Evolutionary conservation across 2,797 vertebrate genomes (phyloP).

Genomic region (Argyrosomus regius): DNA sequence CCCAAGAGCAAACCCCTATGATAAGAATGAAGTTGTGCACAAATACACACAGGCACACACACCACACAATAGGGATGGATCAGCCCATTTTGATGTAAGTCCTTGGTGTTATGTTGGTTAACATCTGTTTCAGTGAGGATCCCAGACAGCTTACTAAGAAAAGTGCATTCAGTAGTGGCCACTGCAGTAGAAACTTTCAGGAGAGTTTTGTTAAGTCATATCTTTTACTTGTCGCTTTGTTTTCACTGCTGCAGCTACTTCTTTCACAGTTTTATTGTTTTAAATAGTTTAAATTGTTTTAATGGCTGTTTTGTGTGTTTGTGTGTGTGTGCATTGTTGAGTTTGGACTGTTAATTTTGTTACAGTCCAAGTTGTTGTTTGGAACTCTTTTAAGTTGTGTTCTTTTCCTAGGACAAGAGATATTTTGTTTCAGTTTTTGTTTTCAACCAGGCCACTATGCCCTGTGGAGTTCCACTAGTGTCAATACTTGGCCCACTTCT

Average conservation of each 20-base stretch:
- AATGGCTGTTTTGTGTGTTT: neutral
- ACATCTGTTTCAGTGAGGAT: conserved; percentile 72
- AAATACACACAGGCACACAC: neutral
- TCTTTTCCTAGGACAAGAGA: neutral
- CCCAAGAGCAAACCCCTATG: conserved; percentile 7
- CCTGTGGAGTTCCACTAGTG: neutral
- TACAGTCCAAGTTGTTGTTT: no score
- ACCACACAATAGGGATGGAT: conserved; percentile 50
- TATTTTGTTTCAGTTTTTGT: neutral
- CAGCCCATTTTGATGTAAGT: conserved; percentile 45
- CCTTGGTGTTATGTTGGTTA: conserved; percentile 50
- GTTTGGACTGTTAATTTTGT: neutral
- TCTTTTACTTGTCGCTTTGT: neutral
- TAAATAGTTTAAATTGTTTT: neutral
- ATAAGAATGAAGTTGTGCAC: conserved; percentile 22
- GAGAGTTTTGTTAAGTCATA: conserved; percentile 9
- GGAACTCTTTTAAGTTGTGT: neutral
- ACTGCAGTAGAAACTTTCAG: conserved; percentile 86
- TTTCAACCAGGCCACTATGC: neutral
- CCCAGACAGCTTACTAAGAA: conserved; percentile 75
- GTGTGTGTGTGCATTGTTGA: neutral
- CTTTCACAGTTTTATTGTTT: neutral
- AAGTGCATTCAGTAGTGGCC: conserved; percentile 69
- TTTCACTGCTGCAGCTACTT: neutral
- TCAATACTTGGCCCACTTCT: neutral